Base-by-base conservation (phyloP, 2,888 invertebrate species). In the Mechanitis messenoides region DNA sequence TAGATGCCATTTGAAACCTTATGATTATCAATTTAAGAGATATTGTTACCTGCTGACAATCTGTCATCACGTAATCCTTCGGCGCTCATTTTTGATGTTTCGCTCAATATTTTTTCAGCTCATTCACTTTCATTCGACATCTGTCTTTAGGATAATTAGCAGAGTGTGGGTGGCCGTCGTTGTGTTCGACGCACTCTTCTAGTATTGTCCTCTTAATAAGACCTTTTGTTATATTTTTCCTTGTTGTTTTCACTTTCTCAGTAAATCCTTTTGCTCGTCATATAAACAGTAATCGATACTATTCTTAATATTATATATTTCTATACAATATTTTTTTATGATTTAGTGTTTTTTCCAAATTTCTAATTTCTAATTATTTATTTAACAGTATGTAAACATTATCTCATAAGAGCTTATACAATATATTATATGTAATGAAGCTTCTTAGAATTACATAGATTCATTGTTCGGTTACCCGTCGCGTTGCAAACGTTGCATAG, bases 21-120 rank as follows among this genome's bases (percentile, higher is more conserved):
- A 62, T 53, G 28, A 11, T 0, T 0, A 55, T 59, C n/a, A 45
- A 11, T 7, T 62, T 70, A 68, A 71, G 61, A 33, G 45, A 67
- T 6, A 57, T 42, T 62, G 57, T 70, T n/a, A 35, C 45, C 28
- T 62, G 60, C 9, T 11, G 9, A 33, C 50, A 45, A 58, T 55
- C 47, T 58, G 63, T 61, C 59, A 55, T 53, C 65, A 45, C 58
- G 73, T 87, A 87, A 87, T 88, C 85, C 80, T 83, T 83, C 87
- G 88, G 87, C 85, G 82, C 81, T 85, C 81, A 87, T 81, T 86
- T 86, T 85, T 87, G 87, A 87, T 79, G 87, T 87, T 78, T 76
- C 53, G 72, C 76, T 78, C 75, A 72, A 74, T 76, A 75, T 81
- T 87, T 87, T 87, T 86, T 83, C 77, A 74, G 72, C 74, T 70